Percentiles rank a stretch among this genome's conserved stretches.
Evolutionary conservation across 1,140 invertebrate species (phyloP).

Genomic region (Metaphire vulgaris): DNA sequence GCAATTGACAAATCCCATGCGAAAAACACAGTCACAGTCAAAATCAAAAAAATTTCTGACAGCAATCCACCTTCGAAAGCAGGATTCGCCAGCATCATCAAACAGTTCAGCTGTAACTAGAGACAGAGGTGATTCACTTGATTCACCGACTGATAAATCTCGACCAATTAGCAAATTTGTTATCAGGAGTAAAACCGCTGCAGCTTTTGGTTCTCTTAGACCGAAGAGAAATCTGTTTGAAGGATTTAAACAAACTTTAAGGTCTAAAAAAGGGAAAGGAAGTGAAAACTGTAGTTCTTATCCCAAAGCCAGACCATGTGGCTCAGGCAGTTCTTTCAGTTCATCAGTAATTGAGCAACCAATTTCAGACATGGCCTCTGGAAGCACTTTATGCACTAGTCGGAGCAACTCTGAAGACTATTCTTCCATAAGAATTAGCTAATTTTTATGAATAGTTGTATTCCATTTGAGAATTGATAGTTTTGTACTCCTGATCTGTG

Average conservation of each 20-base stretch:
- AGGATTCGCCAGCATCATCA: neutral
- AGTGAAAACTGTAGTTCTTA: neutral
- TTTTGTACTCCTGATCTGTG: too few relatives aligned
- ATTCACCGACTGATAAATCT: neutral
- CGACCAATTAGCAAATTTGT: neutral
- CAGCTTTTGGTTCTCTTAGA: conserved; percentile 39
- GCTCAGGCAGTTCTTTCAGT: neutral
- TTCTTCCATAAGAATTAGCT: neutral
- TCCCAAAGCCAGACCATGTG: neutral
- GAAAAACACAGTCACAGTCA: neutral
- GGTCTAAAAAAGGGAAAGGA: conserved; percentile 46
- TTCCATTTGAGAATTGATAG: too few relatives aligned
- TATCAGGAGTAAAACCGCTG: conserved; percentile 17
- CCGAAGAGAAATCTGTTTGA: conserved; percentile 55
- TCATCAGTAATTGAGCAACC: neutral
- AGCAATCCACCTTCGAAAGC: neutral
- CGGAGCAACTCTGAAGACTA: neutral
- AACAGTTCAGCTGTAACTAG: neutral
- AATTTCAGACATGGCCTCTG: neutral
- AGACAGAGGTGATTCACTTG: neutral
- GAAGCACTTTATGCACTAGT: neutral
- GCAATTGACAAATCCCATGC: neutral
- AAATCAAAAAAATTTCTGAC: neutral
- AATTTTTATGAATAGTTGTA: neutral
- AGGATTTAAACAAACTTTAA: conserved; percentile 59